Base-by-base conservation (phyloP, 2,797 vertebrate species). In the Micromesistius poutassou region DNA sequence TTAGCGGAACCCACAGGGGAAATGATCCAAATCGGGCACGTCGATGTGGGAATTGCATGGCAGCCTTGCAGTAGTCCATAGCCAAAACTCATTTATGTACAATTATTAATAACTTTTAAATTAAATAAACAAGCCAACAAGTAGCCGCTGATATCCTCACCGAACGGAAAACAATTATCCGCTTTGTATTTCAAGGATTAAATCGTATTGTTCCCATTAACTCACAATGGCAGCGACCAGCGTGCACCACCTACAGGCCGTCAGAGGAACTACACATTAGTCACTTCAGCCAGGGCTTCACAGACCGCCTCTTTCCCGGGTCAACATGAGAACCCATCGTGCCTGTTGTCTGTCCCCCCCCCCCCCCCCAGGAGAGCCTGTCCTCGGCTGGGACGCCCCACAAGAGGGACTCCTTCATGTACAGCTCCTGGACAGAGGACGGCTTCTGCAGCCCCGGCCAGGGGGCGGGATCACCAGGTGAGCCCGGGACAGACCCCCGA, bases 381-480 rank as follows among this genome's bases (percentile, higher is more conserved):
- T 96, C 96, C 0, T 96, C 95, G 30, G 92, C 92, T 0, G 93
- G 93, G 19, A 96, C 94, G 0, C 94, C 95, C 3, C 94, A 95
- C 73, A 96, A 96, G 88, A 92, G 90, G 5, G 94, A 97, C 81
- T 94, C 96, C 4, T 95, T 97, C 79, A 85, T 91, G 72, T 97
- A 94, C 84, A 90, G 91, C 89, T 94, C 94, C 1, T 96, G 93
- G 92, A 77, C 90, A 77, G 97, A 97, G 76, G 96, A 98, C 79
- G 92, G 91, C 1, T 42, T 86, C 70, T 93, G 91, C 89, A 91
- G 88, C 1, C 66, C 87, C 13, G 95, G 92, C 79, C 92, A 90
- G 36, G 92, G 87, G 38, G 92, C 87, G 66, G 85, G 81, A 83
- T 93, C 93, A 71, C 87, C 96, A 95, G 96, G 97, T 98, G 78